These are phyloP conservation scores for Callopanchax toddi DNA, from an alignment of 2,113 vertebrate species.

Conservation along the genomic window DNA sequence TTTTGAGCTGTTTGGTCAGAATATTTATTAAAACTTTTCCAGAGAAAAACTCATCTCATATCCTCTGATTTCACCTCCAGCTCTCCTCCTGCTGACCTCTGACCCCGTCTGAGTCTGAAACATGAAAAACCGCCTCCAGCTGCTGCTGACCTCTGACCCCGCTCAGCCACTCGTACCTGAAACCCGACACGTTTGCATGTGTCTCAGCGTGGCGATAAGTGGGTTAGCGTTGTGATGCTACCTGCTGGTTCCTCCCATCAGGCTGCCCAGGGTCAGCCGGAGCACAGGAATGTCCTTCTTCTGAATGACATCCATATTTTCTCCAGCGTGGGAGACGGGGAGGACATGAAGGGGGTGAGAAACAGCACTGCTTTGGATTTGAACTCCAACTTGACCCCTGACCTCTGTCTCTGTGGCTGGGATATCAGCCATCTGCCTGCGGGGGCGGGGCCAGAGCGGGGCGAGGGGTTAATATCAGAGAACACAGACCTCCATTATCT, in stretches of 20 bases:
- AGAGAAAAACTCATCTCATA: too few species aligned
- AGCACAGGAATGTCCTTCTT: slow-evolving; percentile 55
- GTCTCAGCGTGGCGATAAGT: slow-evolving; percentile 52
- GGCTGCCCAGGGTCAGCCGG: slow-evolving; percentile 31
- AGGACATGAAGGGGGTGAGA: slow-evolving; percentile 33
- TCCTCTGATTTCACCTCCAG: too few species aligned
- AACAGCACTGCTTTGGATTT: slow-evolving; percentile 76
- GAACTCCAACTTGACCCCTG: slow-evolving; percentile 87
- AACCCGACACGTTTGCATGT: slow-evolving; percentile 42
- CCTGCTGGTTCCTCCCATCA: slow-evolving; percentile 34
- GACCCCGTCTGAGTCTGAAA: too few species aligned
- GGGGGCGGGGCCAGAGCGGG: slow-evolving; percentile 72
- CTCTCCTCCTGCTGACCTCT: too few species aligned
- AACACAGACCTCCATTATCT: slow-evolving; percentile 85
- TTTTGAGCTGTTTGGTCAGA: too few species aligned
- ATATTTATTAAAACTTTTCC: too few species aligned
- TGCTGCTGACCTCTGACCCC: not conserved
- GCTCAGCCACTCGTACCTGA: slow-evolving; percentile 25
- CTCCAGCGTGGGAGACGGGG: slow-evolving; percentile 42
- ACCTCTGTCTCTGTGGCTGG: slow-evolving; percentile 70
- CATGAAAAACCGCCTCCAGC: too few species aligned
- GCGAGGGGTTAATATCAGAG: slow-evolving; percentile 83
- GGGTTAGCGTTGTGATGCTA: slow-evolving; percentile 53
- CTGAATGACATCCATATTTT: slow-evolving; percentile 78
- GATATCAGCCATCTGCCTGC: slow-evolving; percentile 88